These are phyloP conservation scores for Parauchenoglanis ngamensis DNA, from an alignment of 2,797 vertebrate genomes.

Conservation along the genomic window DNA sequence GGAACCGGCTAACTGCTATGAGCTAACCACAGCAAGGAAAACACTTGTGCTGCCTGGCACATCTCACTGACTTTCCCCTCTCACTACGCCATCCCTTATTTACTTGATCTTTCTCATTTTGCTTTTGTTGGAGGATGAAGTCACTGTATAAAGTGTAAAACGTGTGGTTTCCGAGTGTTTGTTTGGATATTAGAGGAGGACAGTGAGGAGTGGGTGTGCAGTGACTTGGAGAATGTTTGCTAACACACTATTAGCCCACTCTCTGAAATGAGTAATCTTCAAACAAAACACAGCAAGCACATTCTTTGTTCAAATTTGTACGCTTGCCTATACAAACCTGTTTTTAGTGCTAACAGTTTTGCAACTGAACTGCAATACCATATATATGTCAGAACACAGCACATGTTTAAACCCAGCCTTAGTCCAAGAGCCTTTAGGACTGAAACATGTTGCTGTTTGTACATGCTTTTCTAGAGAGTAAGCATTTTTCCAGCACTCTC, in stretches of 20 bases:
- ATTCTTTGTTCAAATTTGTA: conserved; percentile 44
- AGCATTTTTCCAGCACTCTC: background rate
- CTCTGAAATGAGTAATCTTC: conserved; percentile 35
- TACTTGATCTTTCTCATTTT: conserved; percentile 31
- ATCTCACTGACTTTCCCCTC: conserved; percentile 25
- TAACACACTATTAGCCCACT: conserved; percentile 47
- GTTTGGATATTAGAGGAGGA: conserved; percentile 50
- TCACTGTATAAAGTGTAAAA: conserved; percentile 57
- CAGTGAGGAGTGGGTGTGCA: conserved; percentile 37
- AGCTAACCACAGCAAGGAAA: conserved; percentile 56
- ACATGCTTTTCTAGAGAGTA: background rate
- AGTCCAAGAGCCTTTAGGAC: background rate
- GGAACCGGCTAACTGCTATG: conserved; percentile 59
- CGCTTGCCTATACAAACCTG: conserved; percentile 20
- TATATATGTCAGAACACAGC: conserved; percentile 30
- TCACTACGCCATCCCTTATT: conserved; percentile 28
- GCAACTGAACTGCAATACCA: conserved; percentile 37
- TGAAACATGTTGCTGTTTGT: background rate
- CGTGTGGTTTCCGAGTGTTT: conserved; percentile 62
- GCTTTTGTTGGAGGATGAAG: conserved; percentile 53
- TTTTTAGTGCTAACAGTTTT: conserved; percentile 34
- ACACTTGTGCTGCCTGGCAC: conserved; percentile 50
- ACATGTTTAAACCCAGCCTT: background rate
- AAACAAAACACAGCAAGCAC: conserved; percentile 42
- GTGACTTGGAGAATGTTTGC: conserved; percentile 30